Conservation (phyloP, 2,113 vertebrate species). For the Phasianus colchicus region DNA sequence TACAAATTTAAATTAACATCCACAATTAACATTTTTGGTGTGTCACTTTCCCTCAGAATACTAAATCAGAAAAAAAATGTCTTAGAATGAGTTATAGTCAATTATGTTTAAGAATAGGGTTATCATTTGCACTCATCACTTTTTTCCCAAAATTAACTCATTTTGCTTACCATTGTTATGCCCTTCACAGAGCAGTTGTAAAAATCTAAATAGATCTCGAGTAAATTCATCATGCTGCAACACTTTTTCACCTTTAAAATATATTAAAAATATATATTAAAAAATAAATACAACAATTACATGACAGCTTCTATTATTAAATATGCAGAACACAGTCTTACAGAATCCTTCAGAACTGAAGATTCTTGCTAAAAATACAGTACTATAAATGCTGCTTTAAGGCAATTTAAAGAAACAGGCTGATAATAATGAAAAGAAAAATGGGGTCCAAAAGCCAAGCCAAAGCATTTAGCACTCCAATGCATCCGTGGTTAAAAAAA, state of each 20-base stretch:
- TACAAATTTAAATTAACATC: background rate
- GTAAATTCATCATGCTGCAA: slow-evolving; percentile 98
- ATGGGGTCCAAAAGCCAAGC: slow-evolving; percentile 64
- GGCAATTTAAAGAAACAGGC: slow-evolving; percentile 62
- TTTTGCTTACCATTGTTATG: slow-evolving; percentile 94
- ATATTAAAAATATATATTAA: background rate
- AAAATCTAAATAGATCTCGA: slow-evolving; percentile 95
- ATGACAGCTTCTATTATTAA: slow-evolving; percentile 47
- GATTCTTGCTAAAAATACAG: slow-evolving; percentile 27
- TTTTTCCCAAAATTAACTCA: background rate
- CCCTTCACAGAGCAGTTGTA: slow-evolving; percentile 97
- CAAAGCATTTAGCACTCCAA: slow-evolving; percentile 63
- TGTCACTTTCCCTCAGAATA: background rate
- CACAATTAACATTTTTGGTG: background rate
- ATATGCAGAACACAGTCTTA: slow-evolving; percentile 41
- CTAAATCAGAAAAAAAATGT: background rate
- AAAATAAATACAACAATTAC: slow-evolving; percentile 44
- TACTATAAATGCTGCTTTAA: slow-evolving; percentile 48
- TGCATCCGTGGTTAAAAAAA: slow-evolving; percentile 60
- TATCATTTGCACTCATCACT: background rate
- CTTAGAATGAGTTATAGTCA: background rate
- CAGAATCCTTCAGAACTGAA: slow-evolving; percentile 34
- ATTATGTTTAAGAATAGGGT: background rate
- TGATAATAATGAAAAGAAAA: slow-evolving; percentile 56
- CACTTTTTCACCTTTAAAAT: slow-evolving; percentile 94